These are phyloP conservation scores for Hypotaenidia philippensis DNA, from an alignment of 2,797 vertebrate genomes.

Conservation along the genomic window DNA sequence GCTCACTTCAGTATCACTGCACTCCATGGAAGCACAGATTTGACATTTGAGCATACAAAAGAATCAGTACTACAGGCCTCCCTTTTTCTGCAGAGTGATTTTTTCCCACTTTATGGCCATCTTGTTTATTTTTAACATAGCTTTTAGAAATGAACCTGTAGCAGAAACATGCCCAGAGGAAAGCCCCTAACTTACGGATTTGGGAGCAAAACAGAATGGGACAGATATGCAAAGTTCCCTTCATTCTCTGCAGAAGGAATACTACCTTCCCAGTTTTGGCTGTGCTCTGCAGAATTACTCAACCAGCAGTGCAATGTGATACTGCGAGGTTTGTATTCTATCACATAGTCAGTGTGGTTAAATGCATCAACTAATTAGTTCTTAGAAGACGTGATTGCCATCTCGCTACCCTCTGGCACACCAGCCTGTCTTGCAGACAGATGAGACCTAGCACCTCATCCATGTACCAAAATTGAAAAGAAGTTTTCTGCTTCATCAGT, in stretches of 20 bases:
- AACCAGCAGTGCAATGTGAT: background rate
- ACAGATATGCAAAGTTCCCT: background rate
- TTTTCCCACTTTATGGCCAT: background rate
- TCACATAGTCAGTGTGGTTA: background rate
- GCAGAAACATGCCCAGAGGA: background rate
- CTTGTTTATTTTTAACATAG: background rate
- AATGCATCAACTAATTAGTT: background rate
- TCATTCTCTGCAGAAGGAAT: background rate
- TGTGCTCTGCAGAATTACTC: background rate
- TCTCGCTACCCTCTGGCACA: background rate
- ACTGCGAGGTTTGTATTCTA: background rate
- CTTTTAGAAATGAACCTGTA: background rate
- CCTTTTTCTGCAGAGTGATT: background rate
- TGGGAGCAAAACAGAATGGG: background rate
- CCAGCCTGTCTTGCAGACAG: background rate
- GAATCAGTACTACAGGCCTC: background rate
- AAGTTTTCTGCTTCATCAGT: background rate
- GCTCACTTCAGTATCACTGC: background rate
- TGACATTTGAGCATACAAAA: background rate
- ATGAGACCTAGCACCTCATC: background rate
- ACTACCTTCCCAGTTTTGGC: background rate
- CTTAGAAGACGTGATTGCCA: background rate
- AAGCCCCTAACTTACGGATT: background rate
- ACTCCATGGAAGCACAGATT: background rate
- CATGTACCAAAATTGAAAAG: background rate